These are phyloP conservation scores for Zaprionus taronus DNA, from an alignment of 1,140 invertebrate genomes.

Conservation along the genomic window DNA sequence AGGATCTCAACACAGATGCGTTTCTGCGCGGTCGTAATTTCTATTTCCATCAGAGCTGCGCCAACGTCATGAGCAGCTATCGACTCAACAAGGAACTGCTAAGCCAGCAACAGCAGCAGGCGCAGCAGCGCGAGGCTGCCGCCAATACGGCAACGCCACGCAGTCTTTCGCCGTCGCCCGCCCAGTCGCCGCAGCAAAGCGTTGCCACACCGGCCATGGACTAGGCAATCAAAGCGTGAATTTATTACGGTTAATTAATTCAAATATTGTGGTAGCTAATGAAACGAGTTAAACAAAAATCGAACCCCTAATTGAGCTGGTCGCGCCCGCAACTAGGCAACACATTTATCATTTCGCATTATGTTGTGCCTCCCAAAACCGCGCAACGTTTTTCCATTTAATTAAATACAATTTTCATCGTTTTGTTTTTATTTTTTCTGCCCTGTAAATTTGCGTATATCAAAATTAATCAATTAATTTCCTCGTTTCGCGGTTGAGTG, in stretches of 20 bases:
- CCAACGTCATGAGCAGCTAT: constrained; percentile 83
- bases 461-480: constrained; percentile 48
- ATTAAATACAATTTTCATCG: constrained; percentile 12
- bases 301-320: constrained; percentile 50
- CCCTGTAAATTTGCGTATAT: constrained; percentile 49
- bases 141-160: constrained; percentile 62
- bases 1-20: constrained; percentile 80
- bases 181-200: constrained; percentile 72
- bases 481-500: background rate
- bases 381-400: constrained; percentile 6
- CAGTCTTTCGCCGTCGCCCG: constrained; percentile 67
- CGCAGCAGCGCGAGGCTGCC: constrained; percentile 52
- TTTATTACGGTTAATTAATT: constrained; percentile 79
- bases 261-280: constrained; percentile 74
- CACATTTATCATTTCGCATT: constrained; percentile 22
- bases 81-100: constrained; percentile 77
- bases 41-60: constrained; percentile 83
- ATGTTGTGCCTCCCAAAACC: constrained; percentile 18
- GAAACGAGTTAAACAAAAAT: constrained; percentile 51
- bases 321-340: constrained; percentile 52
- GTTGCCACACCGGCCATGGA: constrained; percentile 60
- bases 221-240: constrained; percentile 77
- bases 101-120: constrained; percentile 60
- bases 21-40: constrained; percentile 83
- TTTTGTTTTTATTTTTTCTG: constrained; percentile 5